phyloP scores from a whole-genome alignment of 2,797 vertebrate genomes.

The Hyperoplus lanceolatus region DNA sequence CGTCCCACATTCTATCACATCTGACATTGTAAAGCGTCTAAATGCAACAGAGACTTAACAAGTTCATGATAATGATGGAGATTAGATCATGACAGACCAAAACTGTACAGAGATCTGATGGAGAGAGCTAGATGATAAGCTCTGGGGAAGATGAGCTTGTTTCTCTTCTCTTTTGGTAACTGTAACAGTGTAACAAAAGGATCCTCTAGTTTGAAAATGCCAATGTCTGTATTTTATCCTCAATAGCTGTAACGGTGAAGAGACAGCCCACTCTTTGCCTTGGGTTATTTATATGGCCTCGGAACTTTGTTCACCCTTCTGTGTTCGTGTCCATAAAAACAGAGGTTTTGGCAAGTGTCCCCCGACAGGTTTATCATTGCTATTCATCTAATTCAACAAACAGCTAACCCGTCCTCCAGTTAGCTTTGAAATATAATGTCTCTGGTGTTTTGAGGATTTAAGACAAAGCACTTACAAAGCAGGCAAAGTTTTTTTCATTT shows the following conservation, averaged over 20 bases:
- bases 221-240: not conserved
- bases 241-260: not conserved
- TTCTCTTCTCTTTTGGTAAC: not conserved
- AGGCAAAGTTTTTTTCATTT: not conserved
- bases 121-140: not conserved
- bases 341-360: not conserved
- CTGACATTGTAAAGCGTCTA: not conserved
- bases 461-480: not conserved
- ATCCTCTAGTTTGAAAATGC: not conserved
- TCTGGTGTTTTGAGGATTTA: constrained; percentile 12
- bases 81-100: constrained; percentile 1
- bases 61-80: not conserved
- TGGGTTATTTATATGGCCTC: not conserved
- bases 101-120: not conserved
- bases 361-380: constrained; percentile 10
- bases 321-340: not conserved
- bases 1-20: not conserved
- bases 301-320: constrained; percentile 11
- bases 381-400: constrained; percentile 30
- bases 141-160: not conserved
- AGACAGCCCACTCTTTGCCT: not conserved
- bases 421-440: constrained; percentile 9
- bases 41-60: not conserved
- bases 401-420: not conserved
- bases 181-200: not conserved